Base-by-base conservation (phyloP, 2,113 vertebrate genomes). In the Empidonax traillii region DNA sequence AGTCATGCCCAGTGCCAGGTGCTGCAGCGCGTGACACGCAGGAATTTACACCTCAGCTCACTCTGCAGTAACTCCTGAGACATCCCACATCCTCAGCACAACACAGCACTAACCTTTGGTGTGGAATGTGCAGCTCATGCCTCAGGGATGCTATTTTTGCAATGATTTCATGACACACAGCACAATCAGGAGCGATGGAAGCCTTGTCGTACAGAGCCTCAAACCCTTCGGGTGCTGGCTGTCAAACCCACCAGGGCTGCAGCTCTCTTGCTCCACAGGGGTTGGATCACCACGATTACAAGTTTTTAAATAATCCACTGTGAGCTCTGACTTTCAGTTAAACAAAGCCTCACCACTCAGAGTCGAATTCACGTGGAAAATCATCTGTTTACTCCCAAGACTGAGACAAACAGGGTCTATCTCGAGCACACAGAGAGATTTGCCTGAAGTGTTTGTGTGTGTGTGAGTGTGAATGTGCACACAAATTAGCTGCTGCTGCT, bases 381-480 rank as follows among this genome's bases (percentile, higher is more conserved):
- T 87, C 75, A 71, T 56, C 94, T 87, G 56, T 76, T 90, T 84
- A 79, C 86, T 88, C 63, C 76, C 76, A 71, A 58, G 85, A 61
- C 83, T 52, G 88, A 94, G 89, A 95, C 82, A 94, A 95, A 96
- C 46, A 75, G 56, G 56, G 66, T 72, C 93, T 89, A 85, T 75
- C 88, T 96, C 80, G 78, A 81, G 73, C 63, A 18, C 90, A 81
- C 85, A 87, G 93, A 69, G 67, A 92, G 79, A 81, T 87, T 73
- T 87, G 93, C 92, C 93, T 85, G 61, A 81, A 92, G 90, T 80
- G 73, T 67, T 81, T 51, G 76, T 52, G 62, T 51, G 68, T 14
- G 61, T 39, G 63, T 27, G 44, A 16, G 47, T 63, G 72, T 15
- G 87, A 5, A 23, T 39, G 37, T 4, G 69, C 71, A 75, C 95